A percentile compares a stretch with the other conserved stretches of the same genome.
Evolutionary conservation across 2,797 vertebrate species (phyloP).

Genomic region (Delichon dasypus): DNA sequence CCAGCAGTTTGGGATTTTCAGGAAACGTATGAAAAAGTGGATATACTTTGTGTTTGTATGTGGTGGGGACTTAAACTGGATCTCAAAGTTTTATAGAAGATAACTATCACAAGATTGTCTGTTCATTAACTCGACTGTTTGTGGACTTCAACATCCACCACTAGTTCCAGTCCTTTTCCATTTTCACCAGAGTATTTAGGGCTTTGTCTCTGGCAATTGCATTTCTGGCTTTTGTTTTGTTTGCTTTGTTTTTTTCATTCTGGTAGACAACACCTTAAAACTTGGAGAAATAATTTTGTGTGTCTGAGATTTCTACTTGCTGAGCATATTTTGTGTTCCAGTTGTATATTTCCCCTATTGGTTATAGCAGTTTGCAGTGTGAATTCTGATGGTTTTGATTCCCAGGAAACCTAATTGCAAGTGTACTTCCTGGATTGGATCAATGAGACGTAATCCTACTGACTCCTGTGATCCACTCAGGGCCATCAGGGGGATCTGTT

Average conservation of each 20-base stretch:
- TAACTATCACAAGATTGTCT: background rate
- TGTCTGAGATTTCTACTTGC: background rate
- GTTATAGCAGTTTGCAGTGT: background rate
- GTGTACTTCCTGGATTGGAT: background rate
- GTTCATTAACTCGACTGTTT: rapidly evolving
- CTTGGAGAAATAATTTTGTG: background rate
- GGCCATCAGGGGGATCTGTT: background rate
- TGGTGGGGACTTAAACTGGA: background rate
- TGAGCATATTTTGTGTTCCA: background rate
- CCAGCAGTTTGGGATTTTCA: background rate
- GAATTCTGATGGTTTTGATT: background rate
- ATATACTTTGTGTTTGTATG: background rate
- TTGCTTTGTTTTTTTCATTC: background rate
- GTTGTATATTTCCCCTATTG: background rate
- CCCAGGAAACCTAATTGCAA: background rate
- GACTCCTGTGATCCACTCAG: background rate
- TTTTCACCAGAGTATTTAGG: background rate
- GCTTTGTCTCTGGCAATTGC: background rate
- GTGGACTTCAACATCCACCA: background rate
- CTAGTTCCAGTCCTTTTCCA: background rate
- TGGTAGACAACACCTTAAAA: background rate
- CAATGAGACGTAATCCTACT: background rate
- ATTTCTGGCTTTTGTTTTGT: background rate
- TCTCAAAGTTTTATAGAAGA: background rate
- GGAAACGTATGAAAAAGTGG: background rate